Base-by-base conservation (phyloP, 2,888 invertebrate species). In the Tribolium freemani region DNA sequence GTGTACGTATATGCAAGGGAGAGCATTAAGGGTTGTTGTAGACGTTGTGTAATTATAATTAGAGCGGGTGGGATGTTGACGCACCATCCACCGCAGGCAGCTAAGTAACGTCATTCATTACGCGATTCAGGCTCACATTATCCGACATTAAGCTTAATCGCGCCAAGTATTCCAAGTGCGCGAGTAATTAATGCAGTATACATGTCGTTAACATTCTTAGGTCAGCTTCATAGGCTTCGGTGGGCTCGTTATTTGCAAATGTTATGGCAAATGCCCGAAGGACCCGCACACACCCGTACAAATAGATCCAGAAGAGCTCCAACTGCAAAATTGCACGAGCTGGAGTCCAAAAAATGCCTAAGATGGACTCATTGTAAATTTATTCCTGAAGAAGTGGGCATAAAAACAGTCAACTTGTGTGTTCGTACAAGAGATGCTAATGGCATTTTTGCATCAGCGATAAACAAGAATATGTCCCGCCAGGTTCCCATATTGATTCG, bases 181-280 rank as follows among this genome's bases (percentile, higher is more conserved):
- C 82, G 76, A 79, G 83, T 84, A 84, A 84, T 84, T 84, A 84
- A 84, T 84, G 83, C 82, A 81, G 83, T 82, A 82, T 82, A 82
- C 80, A 81, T 82, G 83, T 84, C 84, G 84, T 84, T 84, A 84
- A 83, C 82, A 84, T 84, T 84, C 84, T 83, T 83, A 82, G 81
- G 81, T 81, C 81, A 81, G 80, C 75, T 54, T 20, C 51, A 20
- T 51, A 48, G 71, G 75, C 74, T 75, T 72, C 74, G 75, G 76
- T 75, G 76, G 75, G 77, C 78, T 76, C 78, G 75, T 78, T 78
- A 77, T 76, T 71, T 66, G 72, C 56, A 21, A 56, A 71, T 57
- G 70, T 69, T 58, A 58, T 71, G 63, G 11, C 44, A 10, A 16
- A 16, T 5, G 11, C 6, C 45, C 44, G 13, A 63, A n/a, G 13